Base-by-base conservation (phyloP, 2,888 invertebrate species). In the Eupithecia insigniata region DNA sequence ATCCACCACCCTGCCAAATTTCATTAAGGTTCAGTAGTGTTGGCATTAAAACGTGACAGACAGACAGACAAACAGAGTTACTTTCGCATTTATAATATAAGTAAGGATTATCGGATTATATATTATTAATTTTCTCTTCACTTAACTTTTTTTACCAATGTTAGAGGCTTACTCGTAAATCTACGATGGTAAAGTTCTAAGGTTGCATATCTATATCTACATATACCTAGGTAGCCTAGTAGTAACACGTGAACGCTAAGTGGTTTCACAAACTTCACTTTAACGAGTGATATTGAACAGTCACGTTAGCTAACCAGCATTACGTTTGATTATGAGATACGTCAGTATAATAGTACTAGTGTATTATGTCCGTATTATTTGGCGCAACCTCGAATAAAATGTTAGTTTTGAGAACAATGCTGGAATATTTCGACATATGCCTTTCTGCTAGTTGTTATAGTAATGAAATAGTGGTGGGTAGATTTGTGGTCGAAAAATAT, bases 301-400 rank as follows among this genome's bases (percentile, higher is more conserved):
- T 39, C 36, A 67, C 66, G 66, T 74, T 74, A 71, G 69, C 69
- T 67, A 71, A 71, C 69, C 34, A 68, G 64, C 32, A 71, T 74
- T 71, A 74, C 74, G 69, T 74, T 55, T 69, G 69, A 71, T 74
- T 74, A 74, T 74, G 62, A 69, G 58, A 62, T 62, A 30, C 62
- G 62, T 62, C 60, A 18, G 22, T 26, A 55, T 55, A 55, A 55
- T 55, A 26, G 55, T 64, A 55, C 26, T 55, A 55, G 18, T 28
- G 30, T 39, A 18, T 43, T 61, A 34, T 60, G 32, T 66, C 34
- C 10, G 18, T 36, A 34, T 60, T 61, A 26, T 26, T 26, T 55
- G 55, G 26, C 55, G 55, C 55, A 55, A 55, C 26, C 26, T 55
- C 55, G 55, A 55, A 55, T 26, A 26, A 55, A 55, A 55, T 26